phyloP scores from a whole-genome alignment of 1,140 invertebrate genomes.

The Drosophila arawakana region DNA sequence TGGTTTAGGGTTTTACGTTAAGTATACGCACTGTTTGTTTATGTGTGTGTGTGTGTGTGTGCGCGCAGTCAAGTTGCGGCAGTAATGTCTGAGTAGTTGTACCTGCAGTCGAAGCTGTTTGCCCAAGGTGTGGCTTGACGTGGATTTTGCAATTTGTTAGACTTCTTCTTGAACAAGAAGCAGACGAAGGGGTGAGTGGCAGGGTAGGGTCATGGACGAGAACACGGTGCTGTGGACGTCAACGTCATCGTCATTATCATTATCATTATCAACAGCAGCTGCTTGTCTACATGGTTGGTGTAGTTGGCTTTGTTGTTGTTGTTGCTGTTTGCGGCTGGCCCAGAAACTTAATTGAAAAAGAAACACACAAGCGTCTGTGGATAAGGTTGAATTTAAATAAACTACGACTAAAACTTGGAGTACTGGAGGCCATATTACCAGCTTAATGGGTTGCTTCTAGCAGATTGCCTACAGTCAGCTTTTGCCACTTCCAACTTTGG shows the following conservation, averaged over 20 bases:
- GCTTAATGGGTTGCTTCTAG: constrained; percentile 45
- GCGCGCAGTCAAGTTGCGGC: constrained; percentile 50
- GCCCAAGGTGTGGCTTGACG: constrained; percentile 65
- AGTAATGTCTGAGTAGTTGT: constrained; percentile 21
- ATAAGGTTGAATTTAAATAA: constrained; percentile 81
- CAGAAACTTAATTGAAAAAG: constrained; percentile 81
- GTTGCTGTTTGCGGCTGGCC: constrained; percentile 61
- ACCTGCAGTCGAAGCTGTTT: constrained; percentile 67
- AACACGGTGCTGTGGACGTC: constrained; percentile 19
- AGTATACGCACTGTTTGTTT: constrained; percentile 71
- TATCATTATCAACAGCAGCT: constrained; percentile 72
- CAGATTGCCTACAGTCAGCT: constrained; percentile 21
- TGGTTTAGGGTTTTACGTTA: constrained; percentile 78
- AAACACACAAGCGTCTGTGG: constrained; percentile 30
- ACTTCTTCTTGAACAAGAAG: constrained; percentile 56
- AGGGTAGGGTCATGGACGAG: constrained; percentile 16
- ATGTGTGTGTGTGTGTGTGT: constrained; percentile 6
- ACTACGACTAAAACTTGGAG: constrained; percentile 45
- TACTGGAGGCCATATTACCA: constrained; percentile 37
- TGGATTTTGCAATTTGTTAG: constrained; percentile 80
- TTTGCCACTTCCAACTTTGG: constrained; percentile 30
- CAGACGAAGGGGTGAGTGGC: too few relatives aligned
- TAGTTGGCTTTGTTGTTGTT: constrained; percentile 44
- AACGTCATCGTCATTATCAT: constrained; percentile 42
- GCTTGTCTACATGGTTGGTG: constrained; percentile 54